Base-by-base conservation (phyloP, 2,888 invertebrate genomes). In the Drosophila limbata region DNA sequence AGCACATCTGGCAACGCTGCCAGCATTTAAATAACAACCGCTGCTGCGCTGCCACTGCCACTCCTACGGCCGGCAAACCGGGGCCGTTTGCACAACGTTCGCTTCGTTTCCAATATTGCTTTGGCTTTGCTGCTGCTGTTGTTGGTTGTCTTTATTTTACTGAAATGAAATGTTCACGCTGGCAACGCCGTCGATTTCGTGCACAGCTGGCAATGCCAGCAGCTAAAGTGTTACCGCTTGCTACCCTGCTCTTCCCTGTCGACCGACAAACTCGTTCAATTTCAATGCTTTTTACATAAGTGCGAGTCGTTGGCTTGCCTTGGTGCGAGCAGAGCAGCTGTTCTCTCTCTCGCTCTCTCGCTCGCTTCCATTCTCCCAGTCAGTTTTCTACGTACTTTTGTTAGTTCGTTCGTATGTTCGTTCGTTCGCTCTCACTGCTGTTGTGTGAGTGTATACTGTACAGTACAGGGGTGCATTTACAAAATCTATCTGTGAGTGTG, bases 211-310 rank as follows among this genome's bases (percentile, higher is more conserved):
- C 88, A 72, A 73, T 84, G 71, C 81, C 39, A 35, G 57, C 62
- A 66, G 61, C 73, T 59, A 77, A 67, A 75, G 73, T 64, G 59
- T 39, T 65, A 53, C 60, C 44, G 64, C 55, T 56, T 56, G 53
- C 33, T 51, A 62, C 62, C 57, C 52, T 64, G 55, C 39, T 50
- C 45, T 65, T 57, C 70, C 53, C 69, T 35, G 52, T 53, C 69
- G 44, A 39, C 68, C 88, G 35, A 85, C 64, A 85, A 84, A 86
- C 84, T 84, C 81, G 84, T 88, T 88, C 84, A 78, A 84, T 84
- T 84, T 84, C 84, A 84, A 88, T 84, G 84, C 84, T 84, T 84
- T 84, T 84, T 84, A 84, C 84, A 84, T 84, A 84, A 84, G 84
- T 84, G 76, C 88, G 67, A 79, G 78, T 62, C 64, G 76, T 50